Conservation (phyloP, 2,888 invertebrate genomes). For the Platycnemis pennipes region DNA sequence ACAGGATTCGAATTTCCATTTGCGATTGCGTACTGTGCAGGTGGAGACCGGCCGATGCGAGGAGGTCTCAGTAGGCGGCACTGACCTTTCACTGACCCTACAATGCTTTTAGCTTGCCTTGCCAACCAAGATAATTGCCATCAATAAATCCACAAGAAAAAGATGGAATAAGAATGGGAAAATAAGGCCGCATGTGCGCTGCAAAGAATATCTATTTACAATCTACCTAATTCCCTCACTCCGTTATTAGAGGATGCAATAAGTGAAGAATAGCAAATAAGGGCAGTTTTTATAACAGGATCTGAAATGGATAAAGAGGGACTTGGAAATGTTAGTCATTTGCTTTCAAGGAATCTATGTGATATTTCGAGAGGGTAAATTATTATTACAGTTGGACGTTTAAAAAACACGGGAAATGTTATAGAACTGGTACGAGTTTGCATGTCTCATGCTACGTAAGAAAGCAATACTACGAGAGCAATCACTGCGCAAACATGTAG, state of each 20-base stretch:
- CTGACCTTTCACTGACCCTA: conserved; percentile 11
- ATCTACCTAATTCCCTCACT: neutral
- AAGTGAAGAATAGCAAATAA: neutral
- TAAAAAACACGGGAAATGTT: too few relatives aligned
- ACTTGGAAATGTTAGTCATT: too few relatives aligned
- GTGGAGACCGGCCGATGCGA: neutral
- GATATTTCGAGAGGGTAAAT: too few relatives aligned
- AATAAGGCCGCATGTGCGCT: neutral
- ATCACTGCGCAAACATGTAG: too few relatives aligned
- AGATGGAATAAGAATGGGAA: neutral
- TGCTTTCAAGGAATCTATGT: too few relatives aligned
- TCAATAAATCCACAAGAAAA: neutral
- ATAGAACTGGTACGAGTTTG: too few relatives aligned
- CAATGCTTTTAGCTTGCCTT: neutral
- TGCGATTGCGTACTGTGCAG: neutral
- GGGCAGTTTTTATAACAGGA: neutral
- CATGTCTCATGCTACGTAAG: too few relatives aligned
- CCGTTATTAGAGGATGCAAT: neutral
- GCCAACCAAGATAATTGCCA: conserved; percentile 6
- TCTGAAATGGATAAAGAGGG: too few relatives aligned
- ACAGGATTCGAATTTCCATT: neutral
- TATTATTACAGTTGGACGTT: too few relatives aligned
- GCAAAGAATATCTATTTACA: neutral
- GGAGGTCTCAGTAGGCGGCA: neutral
- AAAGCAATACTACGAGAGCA: too few relatives aligned